A percentile compares a stretch with the other conserved stretches of the same genome.
phyloP scores from a whole-genome alignment of 1,140 invertebrate species.

The Parasteatoda tepidariorum region DNA sequence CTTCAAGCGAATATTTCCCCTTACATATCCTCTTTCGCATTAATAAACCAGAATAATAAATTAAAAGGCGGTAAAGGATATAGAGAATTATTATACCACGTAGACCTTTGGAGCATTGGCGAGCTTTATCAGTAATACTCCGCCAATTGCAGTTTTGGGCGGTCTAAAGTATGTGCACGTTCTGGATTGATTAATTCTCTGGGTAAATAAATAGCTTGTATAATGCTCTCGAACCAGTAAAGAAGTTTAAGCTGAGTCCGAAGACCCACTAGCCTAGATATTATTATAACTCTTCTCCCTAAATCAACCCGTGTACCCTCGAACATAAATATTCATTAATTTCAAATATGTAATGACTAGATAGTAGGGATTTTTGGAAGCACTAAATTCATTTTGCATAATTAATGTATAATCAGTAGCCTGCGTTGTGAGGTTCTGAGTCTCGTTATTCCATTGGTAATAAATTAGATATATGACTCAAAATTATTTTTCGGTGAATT shows the following conservation, averaged over 20 bases:
- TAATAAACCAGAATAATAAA: slow-evolving; percentile 25
- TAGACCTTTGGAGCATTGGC: not conserved
- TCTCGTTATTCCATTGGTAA: not conserved
- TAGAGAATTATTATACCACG: not conserved
- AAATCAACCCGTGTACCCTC: not conserved
- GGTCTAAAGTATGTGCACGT: not conserved
- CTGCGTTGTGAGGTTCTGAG: not conserved
- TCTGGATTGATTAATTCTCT: not conserved
- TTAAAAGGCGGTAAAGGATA: slow-evolving; percentile 16
- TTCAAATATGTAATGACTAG: not conserved
- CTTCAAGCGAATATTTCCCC: not conserved
- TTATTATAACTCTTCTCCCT: not conserved
- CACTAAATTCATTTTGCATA: not conserved
- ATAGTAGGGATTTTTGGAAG: not conserved
- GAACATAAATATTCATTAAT: not conserved
- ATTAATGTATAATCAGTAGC: not conserved
- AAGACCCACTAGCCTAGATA: not conserved
- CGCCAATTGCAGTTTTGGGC: too few species aligned
- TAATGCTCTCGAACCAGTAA: too few species aligned
- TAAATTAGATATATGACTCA: not conserved
- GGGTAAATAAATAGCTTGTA: not conserved
- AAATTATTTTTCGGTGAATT: not conserved
- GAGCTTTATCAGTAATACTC: not conserved
- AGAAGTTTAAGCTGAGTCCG: not conserved
- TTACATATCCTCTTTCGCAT: not conserved